Evolutionary conservation across 2,888 invertebrate species (phyloP).

Genomic region (Thecocarcelia acutangulata): DNA sequence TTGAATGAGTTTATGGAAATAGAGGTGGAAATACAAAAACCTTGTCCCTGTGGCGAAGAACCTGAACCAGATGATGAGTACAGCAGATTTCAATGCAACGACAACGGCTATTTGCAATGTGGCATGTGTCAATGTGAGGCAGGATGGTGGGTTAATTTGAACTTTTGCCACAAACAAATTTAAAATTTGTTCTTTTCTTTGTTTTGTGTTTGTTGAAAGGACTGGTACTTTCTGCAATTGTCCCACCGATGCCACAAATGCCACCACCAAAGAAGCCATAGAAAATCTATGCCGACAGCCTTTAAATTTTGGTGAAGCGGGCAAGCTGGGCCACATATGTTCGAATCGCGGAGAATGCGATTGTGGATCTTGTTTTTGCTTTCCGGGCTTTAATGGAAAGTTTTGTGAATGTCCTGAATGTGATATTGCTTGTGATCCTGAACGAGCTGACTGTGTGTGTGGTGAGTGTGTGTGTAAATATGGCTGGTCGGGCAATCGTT

Average conservation of each 20-base stretch:
- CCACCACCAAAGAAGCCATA: slow-evolving; percentile 75
- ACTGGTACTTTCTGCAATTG: slow-evolving; percentile 78
- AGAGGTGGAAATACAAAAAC: slow-evolving; percentile 88
- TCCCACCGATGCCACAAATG: slow-evolving; percentile 74
- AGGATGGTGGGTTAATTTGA: slow-evolving; percentile 83
- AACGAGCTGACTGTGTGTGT: slow-evolving; percentile 88
- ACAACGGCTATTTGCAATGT: slow-evolving; percentile 84
- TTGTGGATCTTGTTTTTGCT: slow-evolving; percentile 89
- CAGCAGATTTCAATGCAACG: slow-evolving; percentile 74
- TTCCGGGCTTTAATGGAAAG: slow-evolving; percentile 83
- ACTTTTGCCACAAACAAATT: not conserved
- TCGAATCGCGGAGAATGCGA: slow-evolving; percentile 89
- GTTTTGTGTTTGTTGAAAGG: no score
- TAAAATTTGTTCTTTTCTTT: not conserved
- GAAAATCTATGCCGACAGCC: slow-evolving; percentile 79
- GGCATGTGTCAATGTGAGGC: slow-evolving; percentile 86
- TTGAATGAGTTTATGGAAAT: slow-evolving; percentile 87
- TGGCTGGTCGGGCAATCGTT: slow-evolving; percentile 83
- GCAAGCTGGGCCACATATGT: slow-evolving; percentile 83
- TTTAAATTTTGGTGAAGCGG: slow-evolving; percentile 64
- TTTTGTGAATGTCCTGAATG: slow-evolving; percentile 86
- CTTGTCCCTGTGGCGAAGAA: slow-evolving; percentile 84
- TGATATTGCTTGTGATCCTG: slow-evolving; percentile 84
- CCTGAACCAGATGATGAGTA: slow-evolving; percentile 74
- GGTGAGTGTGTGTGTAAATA: slow-evolving; percentile 87